Percentiles rank a stretch among this genome's conserved stretches.
These are phyloP conservation scores for Drosophila nebulosa DNA, from an alignment of 1,140 invertebrate genomes.

Conservation along the genomic window DNA sequence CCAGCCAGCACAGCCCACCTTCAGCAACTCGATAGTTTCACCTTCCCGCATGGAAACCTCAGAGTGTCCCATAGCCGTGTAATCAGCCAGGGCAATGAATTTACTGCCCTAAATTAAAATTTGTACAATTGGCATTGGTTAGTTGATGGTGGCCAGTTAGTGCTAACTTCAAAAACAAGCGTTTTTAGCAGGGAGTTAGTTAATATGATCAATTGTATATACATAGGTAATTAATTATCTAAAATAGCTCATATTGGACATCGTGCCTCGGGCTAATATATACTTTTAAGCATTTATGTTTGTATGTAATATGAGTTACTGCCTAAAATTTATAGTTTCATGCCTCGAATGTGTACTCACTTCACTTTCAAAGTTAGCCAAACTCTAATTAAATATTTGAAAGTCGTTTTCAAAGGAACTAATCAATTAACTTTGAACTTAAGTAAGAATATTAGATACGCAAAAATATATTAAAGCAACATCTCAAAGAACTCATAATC, in stretches of 20 bases:
- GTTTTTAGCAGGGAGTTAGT: not conserved
- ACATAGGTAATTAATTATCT: not conserved
- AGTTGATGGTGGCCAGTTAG: slow-evolving; percentile 8
- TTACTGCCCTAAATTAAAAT: slow-evolving; percentile 84
- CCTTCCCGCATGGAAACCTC: slow-evolving; percentile 95
- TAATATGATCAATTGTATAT: not conserved
- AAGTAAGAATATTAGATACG: too few relatives aligned
- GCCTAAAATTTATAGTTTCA: too few relatives aligned
- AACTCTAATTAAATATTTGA: too few relatives aligned
- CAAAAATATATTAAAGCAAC: not conserved
- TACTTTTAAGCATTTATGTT: too few relatives aligned
- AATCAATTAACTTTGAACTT: too few relatives aligned
- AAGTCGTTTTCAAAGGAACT: too few relatives aligned
- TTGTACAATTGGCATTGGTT: slow-evolving; percentile 26
- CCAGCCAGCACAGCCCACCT: slow-evolving; percentile 96
- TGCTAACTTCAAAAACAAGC: too few relatives aligned
- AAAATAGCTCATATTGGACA: not conserved
- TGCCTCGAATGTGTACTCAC: too few relatives aligned
- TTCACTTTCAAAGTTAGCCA: too few relatives aligned
- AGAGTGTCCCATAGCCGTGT: slow-evolving; percentile 92
- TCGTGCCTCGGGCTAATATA: too few relatives aligned
- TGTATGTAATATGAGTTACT: too few relatives aligned
- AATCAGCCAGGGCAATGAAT: slow-evolving; percentile 94
- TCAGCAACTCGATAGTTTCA: slow-evolving; percentile 92
- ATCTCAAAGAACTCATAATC: not conserved